Base-by-base conservation (phyloP, 1,140 invertebrate genomes). In the Meloidogyne hapla region DNA sequence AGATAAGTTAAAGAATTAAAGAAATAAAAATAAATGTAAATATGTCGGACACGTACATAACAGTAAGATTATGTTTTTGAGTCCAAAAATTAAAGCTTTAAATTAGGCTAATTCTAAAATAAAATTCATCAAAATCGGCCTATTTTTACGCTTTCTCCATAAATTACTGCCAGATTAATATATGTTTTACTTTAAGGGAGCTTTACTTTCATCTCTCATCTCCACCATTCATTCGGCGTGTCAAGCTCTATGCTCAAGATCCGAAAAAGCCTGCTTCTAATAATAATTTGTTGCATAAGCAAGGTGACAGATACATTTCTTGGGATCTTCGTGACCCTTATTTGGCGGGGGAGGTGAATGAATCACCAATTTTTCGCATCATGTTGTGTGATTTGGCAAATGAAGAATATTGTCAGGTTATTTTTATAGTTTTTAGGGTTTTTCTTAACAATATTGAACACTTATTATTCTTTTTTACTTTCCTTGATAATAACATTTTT, bases 201-300 rank as follows among this genome's bases (percentile, higher is more conserved):
- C 73, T 77, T 18, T 77, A 78, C 64, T 77, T 77, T 26, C 76
- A 77, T 28, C 61, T 77, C 18, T 75, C 74, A 15, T 67, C 62
- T 26, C 76, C 76, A 2, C 74, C 75, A 61, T 1, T 77, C 18
- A 78, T 77, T 78, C 69, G 71, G 2, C 73, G 73, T 33, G 33
- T 77, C 6, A 74, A 76, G 33, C 45, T 77, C 15, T 74, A 65
- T 76, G 45, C 56, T 9, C 26, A 18, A 6, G 71, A 74, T n/a
- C 45, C 42, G 10, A 77, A 76, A 45, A 67, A 48, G n/a, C 18
- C 48, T 56, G 6, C 48, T 6, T n/a, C 18, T n/a, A 45, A 38
- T 21, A 76, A 10, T 15, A 77, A 77, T 77, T 67, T 77, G 62
- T 21, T 77, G 23, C 66, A 48, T 15, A 77, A 66, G 40, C 66